Evolutionary conservation across 2,797 vertebrate species (phyloP), one percentile per base, ranked within the genome.

Genomic region (Pangasius mekongensis): DNA sequence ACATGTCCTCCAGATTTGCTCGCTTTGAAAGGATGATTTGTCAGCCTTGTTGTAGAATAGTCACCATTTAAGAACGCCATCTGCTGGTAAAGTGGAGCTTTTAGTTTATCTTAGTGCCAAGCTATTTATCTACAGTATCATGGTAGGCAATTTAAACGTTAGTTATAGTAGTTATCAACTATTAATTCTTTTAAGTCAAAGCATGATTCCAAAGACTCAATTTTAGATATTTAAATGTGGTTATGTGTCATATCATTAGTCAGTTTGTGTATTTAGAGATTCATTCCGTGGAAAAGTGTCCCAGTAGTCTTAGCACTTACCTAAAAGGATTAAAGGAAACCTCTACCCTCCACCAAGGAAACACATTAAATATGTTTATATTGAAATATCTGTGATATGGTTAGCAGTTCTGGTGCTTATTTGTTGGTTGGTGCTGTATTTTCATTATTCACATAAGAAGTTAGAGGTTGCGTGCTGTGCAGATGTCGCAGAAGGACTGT

Each of bases 71-170:
- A 83, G 36, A 64, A 13, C 39, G 36, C 81, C 81, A 83, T 83
- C 81, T 83, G 58, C 58, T 83, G 80, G 24, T 82, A 39, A 62
- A 81, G 8, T 58, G 54, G 30, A 81, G 54, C 2, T 80, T 80
- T 22, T 16, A 80, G 52, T 36, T 56, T 7, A 2, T 27, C 24
- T 47, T 27, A 2, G 10, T 74, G 24, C 11, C 43, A n/a, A 39
- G 69, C 2, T 52, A 8, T 58, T 78, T 30, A 54, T 52, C 22
- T 82, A 47, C 47, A 47, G 7, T 9, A 18, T 56, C 10, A 30
- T 54, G n/a, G 47, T 52, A 52, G 0, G 2, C 49, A 78, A 54
- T 54, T 18, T 8, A 78, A 54, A 56, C 20, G 10, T 3, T 78
- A 71, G 69, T 39, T 73, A 73, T 4, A 73, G 8, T 33, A 54